phyloP scores from a whole-genome alignment of 2,113 vertebrate species.

The Erythrolamprus reginae region DNA sequence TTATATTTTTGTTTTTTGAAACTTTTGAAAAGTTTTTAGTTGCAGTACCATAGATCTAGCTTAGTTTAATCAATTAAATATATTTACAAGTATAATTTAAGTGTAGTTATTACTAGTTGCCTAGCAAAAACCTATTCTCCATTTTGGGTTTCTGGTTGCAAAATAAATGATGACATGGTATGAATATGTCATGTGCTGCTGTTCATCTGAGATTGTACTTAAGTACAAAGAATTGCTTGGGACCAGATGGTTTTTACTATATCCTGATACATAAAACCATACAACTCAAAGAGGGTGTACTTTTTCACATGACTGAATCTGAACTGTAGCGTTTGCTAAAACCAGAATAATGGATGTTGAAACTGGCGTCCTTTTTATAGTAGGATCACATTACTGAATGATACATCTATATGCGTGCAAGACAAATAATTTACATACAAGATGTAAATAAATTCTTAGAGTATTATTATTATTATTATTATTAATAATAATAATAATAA shows the following conservation, averaged over 20 bases:
- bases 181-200: neutral
- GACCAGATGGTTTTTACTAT: neutral
- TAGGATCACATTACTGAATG: neutral
- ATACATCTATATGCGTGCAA: neutral
- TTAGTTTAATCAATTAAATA: neutral
- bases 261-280: neutral
- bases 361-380: neutral
- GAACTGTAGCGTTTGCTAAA: neutral
- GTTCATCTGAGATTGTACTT: neutral
- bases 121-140: neutral
- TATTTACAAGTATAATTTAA: neutral
- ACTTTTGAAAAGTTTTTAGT: neutral
- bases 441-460: neutral
- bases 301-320: neutral
- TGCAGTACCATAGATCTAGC: neutral
- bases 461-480: too few species aligned
- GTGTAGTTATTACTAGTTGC: neutral
- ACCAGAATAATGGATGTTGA: neutral
- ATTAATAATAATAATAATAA: too few species aligned
- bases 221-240: neutral
- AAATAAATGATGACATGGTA: neutral
- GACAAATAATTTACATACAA: neutral
- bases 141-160: neutral
- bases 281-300: neutral
- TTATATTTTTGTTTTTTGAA: neutral